Evolutionary conservation across 2,113 vertebrate genomes (phyloP).

Genomic region (Tretioscincus oriximinensis): DNA sequence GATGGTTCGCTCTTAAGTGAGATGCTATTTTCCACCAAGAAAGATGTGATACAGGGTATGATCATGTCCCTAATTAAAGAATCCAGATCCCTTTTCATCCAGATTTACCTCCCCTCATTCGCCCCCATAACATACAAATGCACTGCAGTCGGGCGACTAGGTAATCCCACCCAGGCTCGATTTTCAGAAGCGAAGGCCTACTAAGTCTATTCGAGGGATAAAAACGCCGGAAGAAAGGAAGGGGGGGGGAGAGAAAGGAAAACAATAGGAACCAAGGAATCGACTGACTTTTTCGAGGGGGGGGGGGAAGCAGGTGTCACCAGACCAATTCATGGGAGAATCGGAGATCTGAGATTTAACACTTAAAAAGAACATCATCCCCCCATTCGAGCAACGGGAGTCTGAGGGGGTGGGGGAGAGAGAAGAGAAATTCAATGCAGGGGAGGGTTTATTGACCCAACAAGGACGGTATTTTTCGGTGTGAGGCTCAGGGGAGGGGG

Average conservation of each 20-base stretch:
- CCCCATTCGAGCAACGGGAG: not conserved
- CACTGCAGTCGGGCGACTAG: not conserved
- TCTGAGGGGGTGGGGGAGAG: not conserved
- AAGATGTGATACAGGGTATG: not conserved
- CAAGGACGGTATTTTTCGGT: not conserved
- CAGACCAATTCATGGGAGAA: not conserved
- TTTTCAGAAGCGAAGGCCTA: not conserved
- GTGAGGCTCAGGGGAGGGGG: not conserved
- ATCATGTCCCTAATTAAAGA: not conserved
- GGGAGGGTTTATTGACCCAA: not conserved
- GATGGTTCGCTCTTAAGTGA: not conserved
- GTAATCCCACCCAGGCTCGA: slow-evolving; percentile 16
- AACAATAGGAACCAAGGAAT: slow-evolving; percentile 30
- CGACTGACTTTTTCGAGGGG: not conserved
- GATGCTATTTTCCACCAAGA: not conserved
- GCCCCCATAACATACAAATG: not conserved
- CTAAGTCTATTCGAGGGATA: not conserved
- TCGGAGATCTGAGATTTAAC: not conserved
- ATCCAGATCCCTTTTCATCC: not conserved
- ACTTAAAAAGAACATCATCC: not conserved
- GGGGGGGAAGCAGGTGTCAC: not conserved
- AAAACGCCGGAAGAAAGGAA: not conserved
- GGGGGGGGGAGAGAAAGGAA: slow-evolving; percentile 4
- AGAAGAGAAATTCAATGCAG: not conserved
- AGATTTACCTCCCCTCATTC: not conserved